phyloP scores from a whole-genome alignment of 2,888 invertebrate genomes.

The Agonopterix subpropinquella region DNA sequence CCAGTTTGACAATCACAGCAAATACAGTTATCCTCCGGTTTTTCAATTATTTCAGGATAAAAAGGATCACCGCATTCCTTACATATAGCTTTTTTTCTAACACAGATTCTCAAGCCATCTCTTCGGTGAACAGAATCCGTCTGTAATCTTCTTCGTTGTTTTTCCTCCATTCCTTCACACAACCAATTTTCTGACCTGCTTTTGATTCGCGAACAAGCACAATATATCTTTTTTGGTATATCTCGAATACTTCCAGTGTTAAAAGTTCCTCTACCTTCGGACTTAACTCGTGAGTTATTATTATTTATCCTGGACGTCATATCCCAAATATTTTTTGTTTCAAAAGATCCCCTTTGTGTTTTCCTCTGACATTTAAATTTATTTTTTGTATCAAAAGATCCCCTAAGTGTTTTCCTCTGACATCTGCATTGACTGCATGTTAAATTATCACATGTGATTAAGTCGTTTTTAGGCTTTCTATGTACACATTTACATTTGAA shows the following conservation, averaged over 20 bases:
- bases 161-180: too few species aligned
- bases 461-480: constrained; percentile 1
- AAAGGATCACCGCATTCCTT: background rate
- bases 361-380: background rate
- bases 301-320: too few species aligned
- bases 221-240: constrained; percentile 6
- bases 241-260: background rate
- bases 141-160: background rate
- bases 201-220: constrained; percentile 13
- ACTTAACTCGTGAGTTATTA: too few species aligned
- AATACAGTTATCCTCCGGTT: background rate
- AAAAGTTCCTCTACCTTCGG: constrained; percentile 8
- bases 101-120: background rate
- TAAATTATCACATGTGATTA: constrained; percentile 13
- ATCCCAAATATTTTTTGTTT: too few species aligned
- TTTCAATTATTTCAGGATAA: background rate
- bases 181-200: constrained; percentile 9
- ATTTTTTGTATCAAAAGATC: background rate
- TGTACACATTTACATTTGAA: constrained; percentile 14
- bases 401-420: background rate
- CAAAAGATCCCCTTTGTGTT: background rate
- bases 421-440: constrained; percentile 11
- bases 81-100: background rate
- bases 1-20: background rate
- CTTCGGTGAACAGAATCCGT: background rate